Conservation (phyloP, 2,797 vertebrate species). For the Nannoperca australis region DNA sequence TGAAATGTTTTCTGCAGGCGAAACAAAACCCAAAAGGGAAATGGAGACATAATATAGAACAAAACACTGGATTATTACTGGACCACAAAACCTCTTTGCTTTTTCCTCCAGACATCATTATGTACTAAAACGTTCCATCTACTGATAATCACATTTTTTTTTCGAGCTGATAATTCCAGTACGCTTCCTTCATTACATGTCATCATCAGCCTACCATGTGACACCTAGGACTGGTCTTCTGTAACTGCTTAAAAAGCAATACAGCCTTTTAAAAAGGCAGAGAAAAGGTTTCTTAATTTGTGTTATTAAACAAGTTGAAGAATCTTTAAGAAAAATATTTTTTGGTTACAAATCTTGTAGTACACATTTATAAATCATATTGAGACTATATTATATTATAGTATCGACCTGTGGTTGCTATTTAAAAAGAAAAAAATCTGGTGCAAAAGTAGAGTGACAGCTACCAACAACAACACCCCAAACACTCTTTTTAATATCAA, state of each 20-base stretch:
- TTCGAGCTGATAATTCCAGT: conserved; percentile 9
- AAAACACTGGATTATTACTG: not conserved
- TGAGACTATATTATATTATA: too few species aligned
- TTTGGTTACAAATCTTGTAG: too few species aligned
- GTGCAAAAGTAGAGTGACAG: conserved; percentile 54
- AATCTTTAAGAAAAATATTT: too few species aligned
- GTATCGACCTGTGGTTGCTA: conserved; percentile 45
- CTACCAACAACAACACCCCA: conserved; percentile 27
- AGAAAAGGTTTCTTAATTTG: not conserved
- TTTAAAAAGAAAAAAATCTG: conserved; percentile 40
- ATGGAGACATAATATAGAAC: not conserved
- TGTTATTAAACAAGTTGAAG: conserved; percentile 3
- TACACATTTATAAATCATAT: too few species aligned
- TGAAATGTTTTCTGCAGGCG: not conserved
- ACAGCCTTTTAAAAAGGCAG: conserved; percentile 10
- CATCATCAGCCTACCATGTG: conserved; percentile 15
- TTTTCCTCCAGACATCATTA: not conserved
- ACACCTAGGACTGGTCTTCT: not conserved
- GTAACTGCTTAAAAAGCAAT: conserved; percentile 14
- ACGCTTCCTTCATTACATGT: conserved; percentile 14
- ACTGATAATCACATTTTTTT: conserved; percentile 27
- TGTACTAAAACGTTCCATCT: conserved; percentile 13
- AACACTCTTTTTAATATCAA: conserved; percentile 31
- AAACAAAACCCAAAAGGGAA: not conserved
- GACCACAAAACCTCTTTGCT: not conserved